phyloP scores from a whole-genome alignment of 2,113 vertebrate species.

The Lampris megalopsis region DNA sequence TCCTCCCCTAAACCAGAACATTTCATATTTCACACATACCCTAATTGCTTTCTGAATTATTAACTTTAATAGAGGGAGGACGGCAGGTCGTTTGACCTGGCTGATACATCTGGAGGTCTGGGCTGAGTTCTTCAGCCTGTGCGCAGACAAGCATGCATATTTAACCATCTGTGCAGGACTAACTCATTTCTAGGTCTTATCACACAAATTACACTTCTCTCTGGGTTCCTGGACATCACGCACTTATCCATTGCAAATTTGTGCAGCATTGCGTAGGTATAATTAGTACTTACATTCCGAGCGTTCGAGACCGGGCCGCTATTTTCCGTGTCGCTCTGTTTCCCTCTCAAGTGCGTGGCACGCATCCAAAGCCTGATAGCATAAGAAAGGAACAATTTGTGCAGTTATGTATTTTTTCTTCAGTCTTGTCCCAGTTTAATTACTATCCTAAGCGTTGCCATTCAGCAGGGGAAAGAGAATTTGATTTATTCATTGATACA shows the following conservation, averaged over 20 bases:
- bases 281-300: conserved; percentile 26
- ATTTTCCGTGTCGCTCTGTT: conserved; percentile 8
- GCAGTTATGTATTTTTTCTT: conserved; percentile 10
- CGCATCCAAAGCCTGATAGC: conserved; percentile 12
- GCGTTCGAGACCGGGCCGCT: conserved; percentile 19
- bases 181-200: conserved; percentile 12
- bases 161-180: conserved; percentile 40
- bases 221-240: background rate
- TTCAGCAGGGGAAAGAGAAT: conserved; percentile 44
- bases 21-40: conserved; percentile 51
- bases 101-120: conserved; percentile 47
- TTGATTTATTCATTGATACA: conserved; percentile 70
- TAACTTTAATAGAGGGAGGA: conserved; percentile 63
- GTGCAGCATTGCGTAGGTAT: conserved; percentile 29
- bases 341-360: conserved; percentile 21
- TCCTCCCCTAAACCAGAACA: conserved; percentile 25
- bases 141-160: conserved; percentile 46
- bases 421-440: conserved; percentile 29
- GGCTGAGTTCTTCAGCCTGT: conserved; percentile 29
- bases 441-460: conserved; percentile 41
- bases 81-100: conserved; percentile 34
- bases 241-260: conserved; percentile 20
- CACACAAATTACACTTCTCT: conserved; percentile 26
- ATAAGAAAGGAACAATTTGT: conserved; percentile 7
- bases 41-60: conserved; percentile 75